Conservation (phyloP, 2,797 vertebrate species). For the Phylloscopus collybita region DNA sequence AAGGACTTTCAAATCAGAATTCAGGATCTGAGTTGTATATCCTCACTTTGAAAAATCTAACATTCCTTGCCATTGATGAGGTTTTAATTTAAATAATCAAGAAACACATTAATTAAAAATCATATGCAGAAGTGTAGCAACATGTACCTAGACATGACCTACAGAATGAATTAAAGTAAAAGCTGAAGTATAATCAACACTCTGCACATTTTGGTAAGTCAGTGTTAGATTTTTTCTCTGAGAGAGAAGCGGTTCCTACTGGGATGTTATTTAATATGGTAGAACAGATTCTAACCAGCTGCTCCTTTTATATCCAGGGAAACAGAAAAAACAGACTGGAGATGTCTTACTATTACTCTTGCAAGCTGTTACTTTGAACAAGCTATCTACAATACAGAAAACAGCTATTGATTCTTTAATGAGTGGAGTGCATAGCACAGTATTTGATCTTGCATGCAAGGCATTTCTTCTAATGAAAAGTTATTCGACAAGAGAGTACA, state of each 20-base stretch:
- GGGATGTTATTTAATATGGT: slow-evolving; percentile 21
- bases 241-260: not conserved
- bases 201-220: not conserved
- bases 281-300: slow-evolving; percentile 21
- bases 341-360: not conserved
- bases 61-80: not conserved
- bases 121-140: not conserved
- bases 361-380: slow-evolving; percentile 41
- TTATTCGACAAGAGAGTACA: not conserved
- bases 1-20: not conserved
- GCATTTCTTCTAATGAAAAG: not conserved
- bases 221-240: not conserved
- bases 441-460: not conserved
- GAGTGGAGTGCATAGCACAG: not conserved
- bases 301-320: slow-evolving; percentile 18
- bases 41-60: not conserved
- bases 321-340: not conserved
- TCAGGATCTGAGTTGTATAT: not conserved
- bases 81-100: not conserved
- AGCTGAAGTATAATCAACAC: not conserved
- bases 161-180: not conserved
- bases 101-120: not conserved
- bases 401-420: slow-evolving; percentile 9
- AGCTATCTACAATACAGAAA: slow-evolving; percentile 28
- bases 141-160: not conserved